Evolutionary conservation across 2,797 vertebrate species (phyloP).

Genomic region (Erethizon dorsatum): DNA sequence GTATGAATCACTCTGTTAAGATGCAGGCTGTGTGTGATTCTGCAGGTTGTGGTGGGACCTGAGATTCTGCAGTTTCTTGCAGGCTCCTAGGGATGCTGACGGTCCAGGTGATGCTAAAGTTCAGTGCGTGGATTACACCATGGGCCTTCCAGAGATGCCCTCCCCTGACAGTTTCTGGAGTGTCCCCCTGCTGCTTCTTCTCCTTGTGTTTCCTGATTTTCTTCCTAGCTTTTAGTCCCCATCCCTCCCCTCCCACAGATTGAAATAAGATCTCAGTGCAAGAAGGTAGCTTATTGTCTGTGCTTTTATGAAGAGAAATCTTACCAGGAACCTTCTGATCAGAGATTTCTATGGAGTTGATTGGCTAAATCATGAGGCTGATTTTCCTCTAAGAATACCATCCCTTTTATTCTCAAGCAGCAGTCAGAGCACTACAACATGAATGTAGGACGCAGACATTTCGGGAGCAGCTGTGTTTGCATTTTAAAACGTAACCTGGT

Average conservation of each 20-base stretch:
- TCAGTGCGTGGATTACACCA: neutral
- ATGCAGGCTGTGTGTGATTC: neutral
- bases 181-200: neutral
- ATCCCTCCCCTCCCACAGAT: neutral
- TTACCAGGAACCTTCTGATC: neutral
- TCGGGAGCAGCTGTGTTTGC: neutral
- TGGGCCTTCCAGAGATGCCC: neutral
- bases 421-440: neutral
- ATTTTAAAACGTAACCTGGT: conserved; percentile 13
- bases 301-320: neutral
- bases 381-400: neutral
- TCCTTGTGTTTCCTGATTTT: neutral
- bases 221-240: neutral
- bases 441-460: neutral
- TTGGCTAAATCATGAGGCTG: neutral
- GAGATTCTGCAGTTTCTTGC: neutral
- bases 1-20: neutral
- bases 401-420: conserved; percentile 1
- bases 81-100: neutral
- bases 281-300: neutral
- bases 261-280: neutral
- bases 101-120: neutral
- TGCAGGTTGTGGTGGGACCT: neutral
- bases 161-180: neutral
- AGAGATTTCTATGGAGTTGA: neutral